phyloP scores from a whole-genome alignment of 1,140 invertebrate genomes.

The Homalodisca vitripennis region DNA sequence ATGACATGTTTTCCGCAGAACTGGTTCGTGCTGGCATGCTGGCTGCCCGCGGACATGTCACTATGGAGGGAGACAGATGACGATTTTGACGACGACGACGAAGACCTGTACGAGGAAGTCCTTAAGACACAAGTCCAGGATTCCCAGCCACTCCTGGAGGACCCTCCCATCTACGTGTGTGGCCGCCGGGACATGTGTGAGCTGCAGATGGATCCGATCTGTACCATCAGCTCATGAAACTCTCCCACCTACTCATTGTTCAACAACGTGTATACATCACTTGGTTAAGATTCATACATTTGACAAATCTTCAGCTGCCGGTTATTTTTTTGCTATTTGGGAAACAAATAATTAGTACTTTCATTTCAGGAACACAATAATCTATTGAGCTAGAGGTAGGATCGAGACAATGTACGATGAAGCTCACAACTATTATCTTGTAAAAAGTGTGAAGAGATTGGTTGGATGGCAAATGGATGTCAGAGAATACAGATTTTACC shows the following conservation, averaged over 20 bases:
- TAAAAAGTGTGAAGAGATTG: no score
- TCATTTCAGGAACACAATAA: background rate
- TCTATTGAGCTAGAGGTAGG: background rate
- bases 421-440: background rate
- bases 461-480: no score
- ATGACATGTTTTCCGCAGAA: no score
- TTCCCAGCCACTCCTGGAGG: conserved; percentile 37
- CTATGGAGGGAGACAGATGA: conserved; percentile 35
- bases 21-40: conserved; percentile 42
- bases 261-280: background rate
- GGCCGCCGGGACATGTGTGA: conserved; percentile 34
- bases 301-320: background rate
- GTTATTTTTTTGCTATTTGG: background rate
- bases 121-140: conserved; percentile 36
- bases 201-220: conserved; percentile 41
- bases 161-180: conserved; percentile 26
- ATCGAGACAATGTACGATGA: background rate
- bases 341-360: background rate
- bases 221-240: conserved; percentile 38
- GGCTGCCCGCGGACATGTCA: conserved; percentile 37
- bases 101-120: conserved; percentile 38
- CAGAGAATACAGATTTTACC: no score
- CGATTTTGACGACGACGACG: conserved; percentile 39
- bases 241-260: background rate
- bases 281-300: background rate